Evolutionary conservation across 2,888 invertebrate species (phyloP), one percentile per base, ranked within the genome.

Genomic region (Acleris literana): DNA sequence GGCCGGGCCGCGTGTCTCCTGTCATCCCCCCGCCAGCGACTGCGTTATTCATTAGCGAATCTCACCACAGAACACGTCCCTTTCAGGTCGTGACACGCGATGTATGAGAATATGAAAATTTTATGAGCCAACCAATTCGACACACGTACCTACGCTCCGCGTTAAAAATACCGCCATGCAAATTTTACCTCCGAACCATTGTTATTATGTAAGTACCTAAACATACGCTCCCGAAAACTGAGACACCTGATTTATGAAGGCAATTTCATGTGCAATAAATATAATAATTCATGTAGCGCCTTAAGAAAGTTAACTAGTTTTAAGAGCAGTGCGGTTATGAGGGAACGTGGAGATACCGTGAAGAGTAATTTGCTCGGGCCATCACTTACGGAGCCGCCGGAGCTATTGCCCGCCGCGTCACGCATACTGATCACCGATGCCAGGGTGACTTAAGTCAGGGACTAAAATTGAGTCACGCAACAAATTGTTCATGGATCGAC

Each of bases 21-120:
- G 65, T 43, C 65, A 56, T 61, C 60, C 51, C 52, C 60, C 55
- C 46, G 46, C 20, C 44, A 60, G 55, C 49, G 59, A 58, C 61
- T 64, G 56, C 51, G 55, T 65, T 61, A 81, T 83, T 83, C 78
- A 84, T 83, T 83, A 83, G 76, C 73, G 68, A 70, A 71, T 74
- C 70, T 70, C 76, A 69, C 64, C 61, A 73, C 76, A 76, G 77
- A 76, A 77, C 78, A 75, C 75, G 73, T 77, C 65, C 62, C 63
- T 65, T 69, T 55, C 33, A 65, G 71, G 63, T 73, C 71, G 66
- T 72, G 72, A 71, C 70, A 72, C 68, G 67, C 69, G 66, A 70
- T 64, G 65, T 69, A 77, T 68, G 70, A 70, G 70, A 71, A 71
- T 75, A 72, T 75, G 72, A 74, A 73, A 74, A 69, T 69, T 70